These are phyloP conservation scores for Anthoptus insignis DNA, from an alignment of 2,888 invertebrate species.

Conservation along the genomic window DNA sequence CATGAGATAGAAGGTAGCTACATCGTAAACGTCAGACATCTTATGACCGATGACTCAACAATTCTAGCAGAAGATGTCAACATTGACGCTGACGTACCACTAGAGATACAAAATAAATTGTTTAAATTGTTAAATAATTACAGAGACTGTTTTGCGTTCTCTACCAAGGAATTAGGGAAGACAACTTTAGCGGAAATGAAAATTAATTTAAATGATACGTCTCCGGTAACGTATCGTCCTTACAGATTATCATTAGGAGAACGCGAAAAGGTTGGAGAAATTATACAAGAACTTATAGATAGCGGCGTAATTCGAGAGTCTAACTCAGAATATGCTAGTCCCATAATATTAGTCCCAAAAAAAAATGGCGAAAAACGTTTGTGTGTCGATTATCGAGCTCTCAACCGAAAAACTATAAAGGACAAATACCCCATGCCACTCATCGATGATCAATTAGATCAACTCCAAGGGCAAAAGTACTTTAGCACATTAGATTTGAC, in stretches of 20 bases:
- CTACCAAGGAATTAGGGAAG: conserved; percentile 8
- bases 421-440: conserved; percentile 45
- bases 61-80: no score
- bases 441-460: conserved; percentile 37
- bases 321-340: conserved; percentile 24
- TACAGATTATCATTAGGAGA: neutral
- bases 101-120: no score
- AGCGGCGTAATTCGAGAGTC: conserved; percentile 1
- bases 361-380: conserved; percentile 47
- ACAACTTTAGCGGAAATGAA: conserved; percentile 29
- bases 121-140: no score
- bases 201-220: conserved; percentile 1
- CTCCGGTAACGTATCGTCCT: neutral
- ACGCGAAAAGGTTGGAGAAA: neutral
- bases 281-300: neutral
- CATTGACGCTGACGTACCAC: no score
- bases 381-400: conserved; percentile 40
- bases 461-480: conserved; percentile 7
- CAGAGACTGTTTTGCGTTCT: no score
- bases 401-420: conserved; percentile 38
- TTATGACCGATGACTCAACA: no score
- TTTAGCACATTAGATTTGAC: conserved; percentile 31
- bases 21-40: neutral
- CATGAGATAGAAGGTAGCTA: neutral
- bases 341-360: conserved; percentile 38